phyloP scores from a whole-genome alignment of 2,797 vertebrate species.

The Corythornis leucogaster region DNA sequence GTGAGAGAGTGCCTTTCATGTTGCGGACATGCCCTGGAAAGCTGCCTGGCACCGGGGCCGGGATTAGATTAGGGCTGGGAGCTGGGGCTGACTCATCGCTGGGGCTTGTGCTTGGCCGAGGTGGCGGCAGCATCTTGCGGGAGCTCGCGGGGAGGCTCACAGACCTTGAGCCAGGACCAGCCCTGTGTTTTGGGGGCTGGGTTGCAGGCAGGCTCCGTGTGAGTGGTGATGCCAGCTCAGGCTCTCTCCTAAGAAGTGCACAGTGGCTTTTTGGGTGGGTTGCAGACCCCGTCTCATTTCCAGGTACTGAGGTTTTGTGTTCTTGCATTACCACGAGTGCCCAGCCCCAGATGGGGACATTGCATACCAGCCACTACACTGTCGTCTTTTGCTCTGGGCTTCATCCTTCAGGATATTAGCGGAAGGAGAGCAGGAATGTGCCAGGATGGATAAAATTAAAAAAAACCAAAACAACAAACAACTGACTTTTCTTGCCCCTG shows the following conservation, averaged over 20 bases:
- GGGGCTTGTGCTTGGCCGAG: not conserved
- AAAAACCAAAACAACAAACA: not conserved
- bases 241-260: not conserved
- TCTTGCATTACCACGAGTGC: not conserved
- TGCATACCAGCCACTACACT: not conserved
- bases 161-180: not conserved
- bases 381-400: not conserved
- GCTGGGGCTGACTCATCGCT: constrained; percentile 27
- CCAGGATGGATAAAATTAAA: not conserved
- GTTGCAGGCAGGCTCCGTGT: not conserved
- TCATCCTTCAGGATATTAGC: not conserved
- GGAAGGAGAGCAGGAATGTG: not conserved
- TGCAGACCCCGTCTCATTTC: rapidly evolving
- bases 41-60: not conserved
- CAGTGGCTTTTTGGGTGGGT: not conserved
- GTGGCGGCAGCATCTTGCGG: not conserved
- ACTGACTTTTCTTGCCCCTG: constrained; percentile 26
- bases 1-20: not conserved
- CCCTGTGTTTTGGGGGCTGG: rapidly evolving
- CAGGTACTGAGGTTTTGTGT: not conserved
- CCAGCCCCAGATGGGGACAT: not conserved
- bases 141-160: not conserved
- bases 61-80: constrained; percentile 14
- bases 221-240: not conserved
- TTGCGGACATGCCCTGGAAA: constrained; percentile 34